Base-by-base conservation (phyloP, 2,888 invertebrate genomes). In the Carcina quercana region DNA sequence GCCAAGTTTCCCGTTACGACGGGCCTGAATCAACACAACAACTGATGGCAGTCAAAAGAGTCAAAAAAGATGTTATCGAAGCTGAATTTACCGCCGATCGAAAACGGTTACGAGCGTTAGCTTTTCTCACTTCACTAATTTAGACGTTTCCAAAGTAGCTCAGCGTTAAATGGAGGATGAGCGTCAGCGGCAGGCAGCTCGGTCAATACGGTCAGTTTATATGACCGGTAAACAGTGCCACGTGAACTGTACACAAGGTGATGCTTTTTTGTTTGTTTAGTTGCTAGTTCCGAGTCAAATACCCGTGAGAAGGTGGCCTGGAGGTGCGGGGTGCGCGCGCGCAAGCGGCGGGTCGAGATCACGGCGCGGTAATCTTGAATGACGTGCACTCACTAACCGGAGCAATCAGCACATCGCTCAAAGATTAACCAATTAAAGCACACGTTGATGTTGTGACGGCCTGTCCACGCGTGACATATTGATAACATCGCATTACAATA, bases 51-150 rank as follows among this genome's bases (percentile, higher is more conserved):
- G 66, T 60, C 57, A 50, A 52, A n/a, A 61, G 54, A 68, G 59
- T 64, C 67, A 60, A 72, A 71, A 67, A 64, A 70, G 70, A 75
- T 69, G 68, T 78, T 78, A 82, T 76, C 74, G 64, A 65, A 53
- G 50, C 70, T n/a, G n/a, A 69, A 80, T 79, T 76, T 76, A 79
- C 70, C 60, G 64, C 46, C 73, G 61, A 79, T 78, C 67, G 67
- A 60, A 60, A 68, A 65, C 56, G 68, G 70, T 74, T 71, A 76
- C 69, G 68, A 70, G 70, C 73, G 71, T 73, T 69, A 75, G 71
- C 76, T 76, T 79, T 80, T 80, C 79, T 80, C 80, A 79, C 80
- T 73, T 71, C 48, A 75, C 79, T 79, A 82, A 82, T 82, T 79
- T 79, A 78, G 78, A 75, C 68, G 74, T 80, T 73, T 67, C 73